Conservation (phyloP, 2,113 vertebrate genomes). For the Lynx canadensis region DNA sequence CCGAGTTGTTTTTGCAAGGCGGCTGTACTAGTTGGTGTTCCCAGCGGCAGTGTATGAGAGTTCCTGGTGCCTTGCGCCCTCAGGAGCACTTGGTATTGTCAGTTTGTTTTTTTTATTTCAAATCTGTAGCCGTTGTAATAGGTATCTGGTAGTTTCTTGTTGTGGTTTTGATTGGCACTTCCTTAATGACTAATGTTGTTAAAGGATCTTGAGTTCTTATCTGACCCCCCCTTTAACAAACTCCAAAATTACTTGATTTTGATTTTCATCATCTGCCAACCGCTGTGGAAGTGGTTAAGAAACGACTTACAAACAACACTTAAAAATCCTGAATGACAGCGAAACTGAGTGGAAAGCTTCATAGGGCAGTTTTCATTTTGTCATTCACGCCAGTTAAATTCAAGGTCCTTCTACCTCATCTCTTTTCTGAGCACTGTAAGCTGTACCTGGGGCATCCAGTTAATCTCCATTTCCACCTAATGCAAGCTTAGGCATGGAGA, state of each 20-base stretch:
- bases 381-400: not conserved
- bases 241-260: not conserved
- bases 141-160: not conserved
- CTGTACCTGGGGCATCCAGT: not conserved
- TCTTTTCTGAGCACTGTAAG: not conserved
- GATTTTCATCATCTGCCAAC: not conserved
- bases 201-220: not conserved
- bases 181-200: not conserved
- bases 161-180: not conserved
- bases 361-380: not conserved
- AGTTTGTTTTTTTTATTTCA: not conserved
- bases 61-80: not conserved
- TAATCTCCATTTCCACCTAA: not conserved
- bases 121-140: not conserved
- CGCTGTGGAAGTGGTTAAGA: not conserved
- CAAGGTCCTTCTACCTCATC: not conserved
- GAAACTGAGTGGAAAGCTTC: not conserved
- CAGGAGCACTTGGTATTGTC: not conserved
- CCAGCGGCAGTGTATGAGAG: not conserved
- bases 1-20: not conserved
- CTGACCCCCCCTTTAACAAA: not conserved
- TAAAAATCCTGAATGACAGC: not conserved
- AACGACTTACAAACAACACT: not conserved
- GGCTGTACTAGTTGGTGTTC: not conserved
- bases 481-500: not conserved